A percentile compares a stretch with the other conserved stretches of the same genome.
Evolutionary conservation across 2,888 invertebrate genomes (phyloP).

Genomic region (Crocallis elinguaria): DNA sequence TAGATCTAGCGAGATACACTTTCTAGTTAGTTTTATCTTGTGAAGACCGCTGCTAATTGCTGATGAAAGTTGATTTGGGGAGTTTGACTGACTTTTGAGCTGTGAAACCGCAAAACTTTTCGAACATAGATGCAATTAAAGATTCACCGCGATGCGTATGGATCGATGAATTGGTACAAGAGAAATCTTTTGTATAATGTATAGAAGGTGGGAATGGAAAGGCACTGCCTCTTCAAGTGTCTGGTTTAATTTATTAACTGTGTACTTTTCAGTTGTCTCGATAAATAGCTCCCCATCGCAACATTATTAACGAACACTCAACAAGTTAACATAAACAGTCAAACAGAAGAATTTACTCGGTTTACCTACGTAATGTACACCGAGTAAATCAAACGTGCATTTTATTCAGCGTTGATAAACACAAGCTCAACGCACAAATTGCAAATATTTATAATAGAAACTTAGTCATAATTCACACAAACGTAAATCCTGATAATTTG

Average conservation of each 20-base stretch:
- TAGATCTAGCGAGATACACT: slow-evolving; percentile 26
- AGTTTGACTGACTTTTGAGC: slow-evolving; percentile 13
- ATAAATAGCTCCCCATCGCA: slow-evolving; percentile 16
- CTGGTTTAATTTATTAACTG: slow-evolving; percentile 12
- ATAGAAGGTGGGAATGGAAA: slow-evolving; percentile 1
- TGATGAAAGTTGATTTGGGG: slow-evolving; percentile 25
- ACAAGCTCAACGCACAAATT: slow-evolving; percentile 28
- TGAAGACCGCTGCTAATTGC: slow-evolving; percentile 30
- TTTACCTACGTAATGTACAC: no score
- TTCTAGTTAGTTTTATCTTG: slow-evolving; percentile 25
- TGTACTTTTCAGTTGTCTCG: slow-evolving; percentile 13
- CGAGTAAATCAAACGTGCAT: slow-evolving; percentile 24
- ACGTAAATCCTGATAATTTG: slow-evolving; percentile 29
- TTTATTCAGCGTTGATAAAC: slow-evolving; percentile 25
- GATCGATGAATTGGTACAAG: background rate
- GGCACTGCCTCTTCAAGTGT: slow-evolving; percentile 10
- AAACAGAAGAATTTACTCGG: no score
- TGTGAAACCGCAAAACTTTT: slow-evolving; percentile 11
- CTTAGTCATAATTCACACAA: slow-evolving; percentile 28
- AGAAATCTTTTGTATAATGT: slow-evolving; percentile 1
- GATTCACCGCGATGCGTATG: slow-evolving; percentile 12
- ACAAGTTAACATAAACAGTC: slow-evolving; percentile 20
- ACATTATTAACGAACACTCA: slow-evolving; percentile 19
- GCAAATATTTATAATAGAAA: slow-evolving; percentile 34
- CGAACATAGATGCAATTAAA: slow-evolving; percentile 20